These are phyloP conservation scores for Danionella dracula DNA, from an alignment of 2,797 vertebrate genomes.

Conservation along the genomic window DNA sequence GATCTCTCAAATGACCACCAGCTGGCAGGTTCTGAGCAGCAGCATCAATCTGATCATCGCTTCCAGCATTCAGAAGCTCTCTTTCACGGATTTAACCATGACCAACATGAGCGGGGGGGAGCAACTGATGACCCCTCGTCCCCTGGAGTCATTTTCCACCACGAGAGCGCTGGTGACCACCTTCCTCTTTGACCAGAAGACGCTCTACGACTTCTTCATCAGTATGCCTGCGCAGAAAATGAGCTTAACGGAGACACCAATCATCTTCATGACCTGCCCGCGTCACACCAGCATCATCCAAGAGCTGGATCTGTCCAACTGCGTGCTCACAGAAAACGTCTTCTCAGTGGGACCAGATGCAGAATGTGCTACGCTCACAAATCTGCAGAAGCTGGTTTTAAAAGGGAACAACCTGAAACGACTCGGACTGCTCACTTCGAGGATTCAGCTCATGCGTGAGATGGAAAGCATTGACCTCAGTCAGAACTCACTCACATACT, in stretches of 20 bases:
- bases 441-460: conserved; percentile 70
- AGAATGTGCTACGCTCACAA: conserved; percentile 66
- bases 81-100: conserved; percentile 47
- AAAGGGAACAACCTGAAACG: conserved; percentile 71
- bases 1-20: conserved; percentile 57
- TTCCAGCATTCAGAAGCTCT: conserved; percentile 62
- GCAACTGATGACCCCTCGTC: fast-evolving
- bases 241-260: conserved; percentile 62
- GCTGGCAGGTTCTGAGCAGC: conserved; percentile 59
- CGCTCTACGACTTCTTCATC: conserved; percentile 71
- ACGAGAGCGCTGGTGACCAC: conserved; percentile 45
- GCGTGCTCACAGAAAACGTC: conserved; percentile 74
- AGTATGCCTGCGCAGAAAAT: conserved; percentile 70
- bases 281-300: conserved; percentile 58
- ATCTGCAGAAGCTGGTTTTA: conserved; percentile 66
- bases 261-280: conserved; percentile 84
- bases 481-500: conserved; percentile 68
- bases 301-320: conserved; percentile 73
- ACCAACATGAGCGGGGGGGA: fast-evolving
- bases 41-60: conserved; percentile 58
- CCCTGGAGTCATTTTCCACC: conserved; percentile 58
- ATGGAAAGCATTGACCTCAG: conserved; percentile 76
- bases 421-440: conserved; percentile 63
- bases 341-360: conserved; percentile 57
- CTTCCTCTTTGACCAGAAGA: conserved; percentile 64